A percentile compares a stretch with the other conserved stretches of the same genome.
These are phyloP conservation scores for Anas bahamensis DNA, from an alignment of 2,797 vertebrate genomes.

Conservation along the genomic window DNA sequence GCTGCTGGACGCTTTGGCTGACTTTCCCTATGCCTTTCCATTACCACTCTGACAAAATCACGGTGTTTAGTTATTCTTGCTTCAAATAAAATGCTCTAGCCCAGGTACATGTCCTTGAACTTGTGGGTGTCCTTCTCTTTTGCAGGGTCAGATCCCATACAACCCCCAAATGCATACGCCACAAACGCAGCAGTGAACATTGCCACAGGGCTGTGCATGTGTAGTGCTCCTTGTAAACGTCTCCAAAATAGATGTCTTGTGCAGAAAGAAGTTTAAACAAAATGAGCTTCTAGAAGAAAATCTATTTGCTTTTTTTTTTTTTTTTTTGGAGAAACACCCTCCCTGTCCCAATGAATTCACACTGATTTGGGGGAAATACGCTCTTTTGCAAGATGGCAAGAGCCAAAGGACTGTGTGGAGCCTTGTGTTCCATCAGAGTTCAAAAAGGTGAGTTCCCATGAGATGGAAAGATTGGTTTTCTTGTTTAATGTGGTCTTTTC, in stretches of 20 bases:
- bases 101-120: not conserved
- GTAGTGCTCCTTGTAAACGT: not conserved
- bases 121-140: not conserved
- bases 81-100: not conserved
- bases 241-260: not conserved
- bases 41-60: not conserved
- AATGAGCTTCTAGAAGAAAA: not conserved
- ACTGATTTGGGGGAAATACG: not conserved
- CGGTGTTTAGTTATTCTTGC: not conserved
- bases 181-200: not conserved
- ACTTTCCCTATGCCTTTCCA: not conserved
- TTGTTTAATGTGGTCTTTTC: not conserved
- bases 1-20: not conserved
- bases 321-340: no score
- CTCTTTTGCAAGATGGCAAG: not conserved
- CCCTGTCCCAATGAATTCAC: not conserved
- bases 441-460: constrained; percentile 22
- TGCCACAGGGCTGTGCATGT: not conserved
- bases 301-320: no score
- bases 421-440: constrained; percentile 15
- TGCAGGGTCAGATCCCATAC: not conserved
- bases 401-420: not conserved
- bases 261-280: not conserved
- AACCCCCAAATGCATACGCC: not conserved
- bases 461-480: constrained; percentile 28